Conservation (phyloP, 30 jellyfish, hydroid and myxozoan species). For the Calvadosia cruxmelitensis region DNA sequence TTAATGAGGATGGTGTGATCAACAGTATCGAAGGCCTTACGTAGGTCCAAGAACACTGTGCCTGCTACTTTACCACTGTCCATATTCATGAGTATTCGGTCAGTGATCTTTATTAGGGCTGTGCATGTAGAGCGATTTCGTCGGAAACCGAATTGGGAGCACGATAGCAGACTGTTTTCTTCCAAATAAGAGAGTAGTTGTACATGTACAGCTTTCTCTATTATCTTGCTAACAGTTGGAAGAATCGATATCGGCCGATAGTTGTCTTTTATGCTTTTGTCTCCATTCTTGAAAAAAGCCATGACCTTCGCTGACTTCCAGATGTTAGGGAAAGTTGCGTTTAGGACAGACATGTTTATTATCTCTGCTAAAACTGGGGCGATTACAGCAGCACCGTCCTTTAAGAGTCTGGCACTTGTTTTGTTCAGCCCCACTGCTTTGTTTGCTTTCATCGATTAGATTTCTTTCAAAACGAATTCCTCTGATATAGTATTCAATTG, state of each 20-base stretch:
- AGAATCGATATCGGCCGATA: no score
- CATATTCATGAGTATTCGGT: slow-evolving; percentile 17
- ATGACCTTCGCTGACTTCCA: slow-evolving; percentile 28
- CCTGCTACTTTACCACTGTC: slow-evolving; percentile 40
- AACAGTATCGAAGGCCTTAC: slow-evolving; percentile 53
- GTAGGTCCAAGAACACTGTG: slow-evolving; percentile 48
- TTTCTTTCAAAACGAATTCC: slow-evolving; percentile 16
- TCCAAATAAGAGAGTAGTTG: slow-evolving; percentile 9
- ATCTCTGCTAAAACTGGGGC: slow-evolving; percentile 20
- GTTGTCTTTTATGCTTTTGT: slow-evolving; percentile 16
- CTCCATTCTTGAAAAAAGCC: slow-evolving; percentile 22
- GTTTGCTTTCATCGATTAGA: slow-evolving; percentile 19
- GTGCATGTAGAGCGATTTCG: slow-evolving; percentile 24
- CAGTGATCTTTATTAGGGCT: slow-evolving; percentile 25
- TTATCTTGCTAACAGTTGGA: slow-evolving; percentile 22
- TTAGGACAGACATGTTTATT: slow-evolving; percentile 21
- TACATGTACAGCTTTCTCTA: slow-evolving; percentile 4
- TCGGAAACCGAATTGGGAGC: slow-evolving; percentile 16
- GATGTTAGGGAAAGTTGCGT: background rate
- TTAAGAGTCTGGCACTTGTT: slow-evolving; percentile 34
- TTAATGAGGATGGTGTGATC: slow-evolving; percentile 17
- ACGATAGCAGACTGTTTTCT: slow-evolving; percentile 11
- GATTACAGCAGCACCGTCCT: slow-evolving; percentile 23
- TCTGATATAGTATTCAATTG: slow-evolving; percentile 13
- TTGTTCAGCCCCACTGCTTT: slow-evolving; percentile 27